Evolutionary conservation across 2,888 invertebrate species (phyloP).

Genomic region (Artemia sp.): DNA sequence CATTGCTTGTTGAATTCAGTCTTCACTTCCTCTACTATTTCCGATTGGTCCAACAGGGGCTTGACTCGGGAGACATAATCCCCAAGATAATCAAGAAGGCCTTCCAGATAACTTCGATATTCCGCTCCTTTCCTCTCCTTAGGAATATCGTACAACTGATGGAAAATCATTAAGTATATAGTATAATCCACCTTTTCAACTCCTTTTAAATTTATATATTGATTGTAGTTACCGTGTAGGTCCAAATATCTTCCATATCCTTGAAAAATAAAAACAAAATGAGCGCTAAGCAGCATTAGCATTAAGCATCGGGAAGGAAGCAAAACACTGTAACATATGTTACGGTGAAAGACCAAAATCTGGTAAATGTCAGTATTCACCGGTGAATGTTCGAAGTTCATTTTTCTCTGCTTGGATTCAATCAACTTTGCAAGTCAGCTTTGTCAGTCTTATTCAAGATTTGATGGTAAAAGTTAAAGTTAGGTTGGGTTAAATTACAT

Average conservation of each 20-base stretch:
- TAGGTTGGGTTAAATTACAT: too few species aligned
- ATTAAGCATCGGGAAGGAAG: too few species aligned
- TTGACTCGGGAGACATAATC: constrained; percentile 65
- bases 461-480: too few species aligned
- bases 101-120: constrained; percentile 57
- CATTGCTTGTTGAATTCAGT: constrained; percentile 70
- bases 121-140: constrained; percentile 42
- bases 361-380: too few species aligned
- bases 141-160: constrained; percentile 86
- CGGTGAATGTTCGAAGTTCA: too few species aligned
- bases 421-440: too few species aligned
- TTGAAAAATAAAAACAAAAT: not conserved
- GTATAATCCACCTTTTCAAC: constrained; percentile 95
- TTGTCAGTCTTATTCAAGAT: too few species aligned
- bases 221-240: constrained; percentile 86
- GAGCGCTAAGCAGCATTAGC: too few species aligned
- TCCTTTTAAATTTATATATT: constrained; percentile 88
- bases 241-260: constrained; percentile 88
- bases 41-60: constrained; percentile 63
- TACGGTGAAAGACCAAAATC: too few species aligned
- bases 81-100: constrained; percentile 65
- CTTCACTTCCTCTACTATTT: constrained; percentile 56
- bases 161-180: constrained; percentile 77
- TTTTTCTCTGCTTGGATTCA: too few species aligned
- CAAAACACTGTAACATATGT: too few species aligned